These are phyloP conservation scores for Eristalis tenax DNA, from an alignment of 2,888 invertebrate genomes.

Conservation along the genomic window DNA sequence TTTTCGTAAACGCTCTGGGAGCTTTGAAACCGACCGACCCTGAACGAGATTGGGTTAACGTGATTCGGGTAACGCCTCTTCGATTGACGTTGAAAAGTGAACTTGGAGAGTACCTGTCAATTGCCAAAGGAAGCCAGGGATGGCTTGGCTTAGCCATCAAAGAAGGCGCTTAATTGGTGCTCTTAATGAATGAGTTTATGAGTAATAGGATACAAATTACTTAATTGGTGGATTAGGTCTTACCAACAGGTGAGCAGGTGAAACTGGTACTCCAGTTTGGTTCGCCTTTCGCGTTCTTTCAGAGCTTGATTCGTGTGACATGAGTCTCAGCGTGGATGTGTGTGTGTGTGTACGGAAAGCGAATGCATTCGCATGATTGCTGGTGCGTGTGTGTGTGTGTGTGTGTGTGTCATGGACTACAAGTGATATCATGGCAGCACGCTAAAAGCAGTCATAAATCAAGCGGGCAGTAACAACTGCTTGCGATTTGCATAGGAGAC, in stretches of 20 bases:
- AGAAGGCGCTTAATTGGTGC: slow-evolving; percentile 69
- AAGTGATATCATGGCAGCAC: slow-evolving; percentile 29
- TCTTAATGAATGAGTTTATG: slow-evolving; percentile 72
- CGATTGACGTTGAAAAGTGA: slow-evolving; percentile 68
- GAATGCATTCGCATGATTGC: slow-evolving; percentile 1
- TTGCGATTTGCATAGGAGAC: slow-evolving; percentile 57
- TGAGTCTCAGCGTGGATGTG: neutral
- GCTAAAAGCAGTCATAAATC: slow-evolving; percentile 71
- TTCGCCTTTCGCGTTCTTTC: slow-evolving; percentile 23
- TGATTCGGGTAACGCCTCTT: slow-evolving; percentile 65
- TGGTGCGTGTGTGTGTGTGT: neutral
- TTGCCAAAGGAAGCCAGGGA: slow-evolving; percentile 9
- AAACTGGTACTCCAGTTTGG: slow-evolving; percentile 22
- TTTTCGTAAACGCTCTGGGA: slow-evolving; percentile 52
- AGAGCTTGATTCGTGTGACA: slow-evolving; percentile 47
- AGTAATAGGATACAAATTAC: slow-evolving; percentile 70
- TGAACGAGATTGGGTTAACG: slow-evolving; percentile 59
- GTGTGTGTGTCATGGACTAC: slow-evolving; percentile 15
- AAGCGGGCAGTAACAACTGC: slow-evolving; percentile 50
- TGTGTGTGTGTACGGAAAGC: neutral
- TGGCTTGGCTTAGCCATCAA: slow-evolving; percentile 29
- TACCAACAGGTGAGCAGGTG: slow-evolving; percentile 51
- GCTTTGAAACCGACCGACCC: slow-evolving; percentile 59
- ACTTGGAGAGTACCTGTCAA: slow-evolving; percentile 70
- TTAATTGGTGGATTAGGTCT: slow-evolving; percentile 68